phyloP scores from a whole-genome alignment of 2,113 vertebrate genomes.

The Donacobius atricapilla region DNA sequence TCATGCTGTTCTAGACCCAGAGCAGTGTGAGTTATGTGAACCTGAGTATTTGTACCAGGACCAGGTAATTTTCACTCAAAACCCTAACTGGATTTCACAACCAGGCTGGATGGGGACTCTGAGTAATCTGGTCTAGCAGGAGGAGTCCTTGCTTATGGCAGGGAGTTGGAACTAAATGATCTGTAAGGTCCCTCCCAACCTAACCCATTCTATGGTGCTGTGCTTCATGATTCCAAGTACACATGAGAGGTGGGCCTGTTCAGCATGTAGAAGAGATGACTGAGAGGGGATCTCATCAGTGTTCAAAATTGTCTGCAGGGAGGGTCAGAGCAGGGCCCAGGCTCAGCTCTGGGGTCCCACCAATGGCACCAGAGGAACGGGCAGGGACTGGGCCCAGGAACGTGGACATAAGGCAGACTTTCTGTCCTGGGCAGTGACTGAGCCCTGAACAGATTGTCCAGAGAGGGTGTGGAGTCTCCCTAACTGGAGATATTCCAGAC shows the following conservation, averaged over 20 bases:
- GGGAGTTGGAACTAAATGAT: accelerated
- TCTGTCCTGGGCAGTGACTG: no score
- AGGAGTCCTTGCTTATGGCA: neutral
- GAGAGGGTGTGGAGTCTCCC: neutral
- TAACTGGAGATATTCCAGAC: neutral
- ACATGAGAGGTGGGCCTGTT: neutral
- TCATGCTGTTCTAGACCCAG: neutral
- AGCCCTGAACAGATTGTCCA: neutral
- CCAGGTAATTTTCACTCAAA: neutral
- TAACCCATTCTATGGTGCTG: neutral
- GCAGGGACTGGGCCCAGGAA: neutral
- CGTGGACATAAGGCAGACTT: neutral
- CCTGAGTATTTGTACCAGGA: neutral
- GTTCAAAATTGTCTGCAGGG: neutral
- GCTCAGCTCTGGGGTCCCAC: neutral
- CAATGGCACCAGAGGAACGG: accelerated
- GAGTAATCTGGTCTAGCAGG: neutral
- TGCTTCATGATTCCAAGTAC: neutral
- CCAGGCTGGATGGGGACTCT: neutral
- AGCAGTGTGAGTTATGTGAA: neutral
- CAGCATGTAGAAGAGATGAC: neutral
- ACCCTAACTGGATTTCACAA: neutral
- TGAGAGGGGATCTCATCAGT: neutral
- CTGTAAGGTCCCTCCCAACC: neutral
- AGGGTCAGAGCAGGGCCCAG: neutral